Conservation (phyloP, 2,113 vertebrate genomes). For the Prietella phreatophila region DNA sequence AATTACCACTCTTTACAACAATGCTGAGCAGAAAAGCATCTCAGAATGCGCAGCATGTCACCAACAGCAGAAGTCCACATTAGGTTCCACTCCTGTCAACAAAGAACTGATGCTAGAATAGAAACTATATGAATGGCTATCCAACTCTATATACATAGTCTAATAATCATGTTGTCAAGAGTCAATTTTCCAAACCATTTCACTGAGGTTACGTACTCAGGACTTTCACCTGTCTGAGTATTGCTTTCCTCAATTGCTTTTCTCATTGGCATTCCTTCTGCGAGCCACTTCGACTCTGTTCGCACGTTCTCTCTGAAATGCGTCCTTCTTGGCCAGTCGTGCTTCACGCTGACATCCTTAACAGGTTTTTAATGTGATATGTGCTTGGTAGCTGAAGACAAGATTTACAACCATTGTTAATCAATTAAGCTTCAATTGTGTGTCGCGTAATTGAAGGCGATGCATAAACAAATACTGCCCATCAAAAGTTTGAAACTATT, state of each 20-base stretch:
- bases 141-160: neutral
- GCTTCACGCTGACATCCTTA: conserved; percentile 14
- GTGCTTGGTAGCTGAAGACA: conserved; percentile 53
- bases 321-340: conserved; percentile 21
- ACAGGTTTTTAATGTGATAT: conserved; percentile 53
- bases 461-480: neutral
- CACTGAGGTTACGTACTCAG: neutral
- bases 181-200: conserved; percentile 23
- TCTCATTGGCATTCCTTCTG: conserved; percentile 40
- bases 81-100: neutral
- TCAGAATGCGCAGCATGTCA: neutral
- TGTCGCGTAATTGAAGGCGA: neutral
- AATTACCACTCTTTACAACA: neutral
- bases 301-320: conserved; percentile 34
- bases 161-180: conserved; percentile 28
- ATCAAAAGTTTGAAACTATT: neutral
- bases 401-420: conserved; percentile 60
- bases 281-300: conserved; percentile 16
- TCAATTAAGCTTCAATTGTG: conserved; percentile 54
- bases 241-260: conserved; percentile 14
- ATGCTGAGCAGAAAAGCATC: neutral
- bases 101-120: neutral
- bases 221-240: neutral
- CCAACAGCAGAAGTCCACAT: neutral
- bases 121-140: neutral